A percentile compares a stretch with the other conserved stretches of the same genome.
These are phyloP conservation scores for Scartelaos histophorus DNA, from an alignment of 2,113 vertebrate species.

Conservation along the genomic window DNA sequence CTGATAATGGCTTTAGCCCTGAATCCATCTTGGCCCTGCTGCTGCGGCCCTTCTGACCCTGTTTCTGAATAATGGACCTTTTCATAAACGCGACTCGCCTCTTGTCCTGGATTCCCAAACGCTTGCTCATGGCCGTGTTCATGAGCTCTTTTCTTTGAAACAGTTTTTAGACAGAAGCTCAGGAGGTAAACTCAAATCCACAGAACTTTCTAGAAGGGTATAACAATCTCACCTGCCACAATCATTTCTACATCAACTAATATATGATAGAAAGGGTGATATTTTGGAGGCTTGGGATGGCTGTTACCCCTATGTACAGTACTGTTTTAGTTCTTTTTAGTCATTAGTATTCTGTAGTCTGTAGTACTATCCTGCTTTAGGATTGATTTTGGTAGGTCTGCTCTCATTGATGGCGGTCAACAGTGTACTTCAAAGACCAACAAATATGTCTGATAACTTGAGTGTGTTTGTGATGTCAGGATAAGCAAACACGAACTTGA, in stretches of 20 bases:
- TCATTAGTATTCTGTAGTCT: too few relatives aligned
- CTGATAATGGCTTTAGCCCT: conserved; percentile 26
- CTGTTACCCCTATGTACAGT: too few relatives aligned
- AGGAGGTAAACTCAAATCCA: background rate
- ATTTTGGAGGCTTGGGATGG: too few relatives aligned
- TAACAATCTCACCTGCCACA: background rate
- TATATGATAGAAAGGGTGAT: too few relatives aligned
- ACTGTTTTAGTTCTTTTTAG: too few relatives aligned
- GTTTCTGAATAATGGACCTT: conserved; percentile 55
- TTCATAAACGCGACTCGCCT: conserved; percentile 35
- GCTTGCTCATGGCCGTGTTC: conserved; percentile 22
- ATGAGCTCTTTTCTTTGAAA: conserved; percentile 21
- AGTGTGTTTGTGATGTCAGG: background rate
- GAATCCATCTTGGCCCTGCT: conserved; percentile 26
- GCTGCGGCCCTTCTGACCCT: conserved; percentile 46
- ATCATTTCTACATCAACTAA: too few relatives aligned
- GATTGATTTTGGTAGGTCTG: too few relatives aligned
- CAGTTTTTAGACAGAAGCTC: conserved; percentile 14
- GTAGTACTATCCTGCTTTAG: too few relatives aligned
- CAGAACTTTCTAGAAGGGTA: background rate
- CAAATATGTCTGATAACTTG: background rate
- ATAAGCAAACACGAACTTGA: too few relatives aligned
- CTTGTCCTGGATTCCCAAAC: conserved; percentile 29
- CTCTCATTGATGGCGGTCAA: too few relatives aligned
- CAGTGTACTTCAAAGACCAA: too few relatives aligned